These are phyloP conservation scores for Ips typographus DNA, from an alignment of 1,140 invertebrate species.

Conservation along the genomic window DNA sequence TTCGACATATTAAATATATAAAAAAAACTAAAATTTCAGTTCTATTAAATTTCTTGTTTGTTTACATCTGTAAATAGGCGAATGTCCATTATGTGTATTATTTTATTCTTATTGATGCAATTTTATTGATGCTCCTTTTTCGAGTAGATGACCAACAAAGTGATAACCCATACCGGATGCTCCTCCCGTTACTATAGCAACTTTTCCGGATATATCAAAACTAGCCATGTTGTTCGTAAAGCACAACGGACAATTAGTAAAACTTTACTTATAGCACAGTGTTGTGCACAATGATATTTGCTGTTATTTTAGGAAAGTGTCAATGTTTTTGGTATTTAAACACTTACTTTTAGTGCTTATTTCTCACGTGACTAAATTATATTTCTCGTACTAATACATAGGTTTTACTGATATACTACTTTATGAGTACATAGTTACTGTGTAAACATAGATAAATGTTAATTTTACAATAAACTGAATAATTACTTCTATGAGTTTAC, in stretches of 20 bases:
- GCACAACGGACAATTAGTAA: not conserved
- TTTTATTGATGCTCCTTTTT: slow-evolving; percentile 57
- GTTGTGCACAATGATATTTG: not conserved
- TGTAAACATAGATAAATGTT: no score
- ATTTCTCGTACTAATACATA: no score
- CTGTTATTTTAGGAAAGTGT: not conserved
- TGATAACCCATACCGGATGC: slow-evolving; percentile 69
- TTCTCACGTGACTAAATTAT: not conserved
- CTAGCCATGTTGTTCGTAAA: not conserved
- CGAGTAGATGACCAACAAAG: slow-evolving; percentile 66
- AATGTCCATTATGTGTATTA: no score
- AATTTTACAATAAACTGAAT: no score
- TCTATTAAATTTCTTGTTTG: no score
- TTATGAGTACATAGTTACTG: no score
- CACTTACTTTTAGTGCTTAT: not conserved
- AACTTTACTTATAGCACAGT: not conserved
- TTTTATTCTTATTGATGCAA: no score
- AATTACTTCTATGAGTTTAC: no score
- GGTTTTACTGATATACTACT: no score
- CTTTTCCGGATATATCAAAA: slow-evolving; percentile 59
- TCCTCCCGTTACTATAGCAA: slow-evolving; percentile 73
- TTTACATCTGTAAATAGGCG: no score
- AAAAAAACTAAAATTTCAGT: no score
- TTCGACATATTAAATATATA: no score
- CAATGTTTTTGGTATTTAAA: not conserved